Evolutionary conservation across 2,797 vertebrate species (phyloP).

Genomic region (Cuniculus paca): DNA sequence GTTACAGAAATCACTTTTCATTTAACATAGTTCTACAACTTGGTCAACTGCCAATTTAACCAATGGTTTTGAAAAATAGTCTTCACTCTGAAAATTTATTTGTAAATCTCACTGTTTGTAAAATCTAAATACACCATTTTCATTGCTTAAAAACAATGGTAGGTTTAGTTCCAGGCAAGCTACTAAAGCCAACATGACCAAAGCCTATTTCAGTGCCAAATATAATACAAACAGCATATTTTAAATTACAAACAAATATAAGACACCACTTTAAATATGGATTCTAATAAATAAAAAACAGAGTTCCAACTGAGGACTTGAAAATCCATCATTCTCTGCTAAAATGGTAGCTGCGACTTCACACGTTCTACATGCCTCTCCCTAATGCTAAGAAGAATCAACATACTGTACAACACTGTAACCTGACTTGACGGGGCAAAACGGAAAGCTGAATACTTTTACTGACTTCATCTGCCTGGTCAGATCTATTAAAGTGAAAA

Average conservation of each 20-base stretch:
- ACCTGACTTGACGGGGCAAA: background rate
- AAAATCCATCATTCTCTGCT: background rate
- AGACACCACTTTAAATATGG: background rate
- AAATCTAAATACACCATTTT: conserved; percentile 14
- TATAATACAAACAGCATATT: background rate
- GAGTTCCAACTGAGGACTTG: background rate
- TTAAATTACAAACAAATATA: conserved; percentile 9
- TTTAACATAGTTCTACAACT: conserved; percentile 14
- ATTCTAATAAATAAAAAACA: conserved; percentile 9
- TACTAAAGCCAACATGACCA: background rate
- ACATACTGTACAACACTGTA: background rate
- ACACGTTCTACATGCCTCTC: background rate
- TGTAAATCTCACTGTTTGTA: conserved; percentile 39
- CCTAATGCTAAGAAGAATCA: background rate
- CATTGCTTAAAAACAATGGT: background rate
- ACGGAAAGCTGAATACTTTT: background rate
- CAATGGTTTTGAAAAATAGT: background rate
- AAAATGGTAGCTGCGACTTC: background rate
- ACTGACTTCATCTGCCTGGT: background rate
- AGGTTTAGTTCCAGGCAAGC: conserved; percentile 3
- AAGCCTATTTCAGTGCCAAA: background rate
- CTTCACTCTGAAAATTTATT: conserved; percentile 50
- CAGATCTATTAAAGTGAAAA: background rate
- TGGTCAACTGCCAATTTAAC: background rate
- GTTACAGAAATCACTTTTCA: conserved; percentile 64